Base-by-base conservation (phyloP, 53 echinoderm and acorn worm species). In the Echinometra lucunter region DNA sequence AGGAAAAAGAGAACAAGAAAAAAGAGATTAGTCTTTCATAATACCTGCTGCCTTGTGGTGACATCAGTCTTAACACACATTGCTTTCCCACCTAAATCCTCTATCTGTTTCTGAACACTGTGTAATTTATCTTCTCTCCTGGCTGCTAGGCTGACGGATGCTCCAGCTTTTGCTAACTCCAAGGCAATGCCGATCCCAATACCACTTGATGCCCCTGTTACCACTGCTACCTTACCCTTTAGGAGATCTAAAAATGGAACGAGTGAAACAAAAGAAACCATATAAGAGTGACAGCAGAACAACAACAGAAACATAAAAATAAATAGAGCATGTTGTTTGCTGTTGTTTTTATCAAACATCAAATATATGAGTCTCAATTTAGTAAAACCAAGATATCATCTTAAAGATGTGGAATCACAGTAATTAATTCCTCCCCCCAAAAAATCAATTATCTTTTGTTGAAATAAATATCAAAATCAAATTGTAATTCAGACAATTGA, bases 201-300 rank as follows among this genome's bases (percentile, higher is more conserved):
- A 9, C 97, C 97, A 82, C 83, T 94, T 17, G 96, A 96, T 5
- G 96, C 96, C 1, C 97, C 97, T 1, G 97, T 97, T 34, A 97
- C 92, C 15, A 97, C 83, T 53, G 95, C 97, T 27, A 97, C 96
- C 58, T 96, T 94, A 6, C 95, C 97, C 87, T 96, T 32, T 3
- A 93, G 78, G 42, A 78, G 19, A 38, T 38, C 78, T 78, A 7
- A 16, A 78, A 78, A 40, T 78, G 13, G 35, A 35, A 72, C 63
- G 25, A 25, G 63, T 53, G 21, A 63, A 63, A 25, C 21, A 80
- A 80, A 45, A 16, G 10, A 44, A 83, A 83, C 19, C 53, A 53
- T 2, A 53, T 53, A 49, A 11, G 6, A 83, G 45, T 11, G 32
- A 45, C 9, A 47, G 27, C 8, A 5, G 47, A 83, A 83, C 27